A percentile compares a stretch with the other conserved stretches of the same genome.
Evolutionary conservation across 2,797 vertebrate species (phyloP).

Genomic region (Mormyrus hasselquistii): DNA sequence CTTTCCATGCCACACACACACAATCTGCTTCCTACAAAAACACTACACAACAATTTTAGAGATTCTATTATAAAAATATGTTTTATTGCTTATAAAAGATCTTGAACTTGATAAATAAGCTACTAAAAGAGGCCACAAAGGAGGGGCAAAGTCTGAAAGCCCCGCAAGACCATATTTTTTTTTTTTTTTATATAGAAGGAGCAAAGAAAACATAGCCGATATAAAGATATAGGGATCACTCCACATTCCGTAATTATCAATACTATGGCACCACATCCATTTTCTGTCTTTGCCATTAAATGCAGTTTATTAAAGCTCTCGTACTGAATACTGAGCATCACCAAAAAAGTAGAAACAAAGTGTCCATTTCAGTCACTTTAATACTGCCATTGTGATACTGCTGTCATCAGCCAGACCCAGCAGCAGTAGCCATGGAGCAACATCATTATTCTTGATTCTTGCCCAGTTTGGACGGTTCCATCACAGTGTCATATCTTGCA

Average conservation of each 20-base stretch:
- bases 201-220: neutral
- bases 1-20: neutral
- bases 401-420: neutral
- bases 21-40: neutral
- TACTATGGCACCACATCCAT: neutral
- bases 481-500: constrained; percentile 44
- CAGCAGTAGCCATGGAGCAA: neutral
- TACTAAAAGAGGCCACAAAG: neutral
- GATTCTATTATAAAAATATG: constrained; percentile 11
- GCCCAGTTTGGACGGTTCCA: neutral
- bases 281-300: neutral
- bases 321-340: constrained; percentile 3
- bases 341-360: constrained; percentile 14
- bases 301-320: constrained; percentile 18
- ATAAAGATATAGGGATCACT: constrained; percentile 7
- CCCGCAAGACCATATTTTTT: neutral
- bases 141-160: neutral
- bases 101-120: neutral
- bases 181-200: neutral
- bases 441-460: neutral
- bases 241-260: neutral
- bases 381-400: neutral
- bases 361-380: constrained; percentile 7
- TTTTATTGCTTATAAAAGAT: constrained; percentile 18
- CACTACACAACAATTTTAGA: neutral